These are phyloP conservation scores for Menidia beryllina DNA, from an alignment of 2,113 vertebrate species.

Conservation along the genomic window DNA sequence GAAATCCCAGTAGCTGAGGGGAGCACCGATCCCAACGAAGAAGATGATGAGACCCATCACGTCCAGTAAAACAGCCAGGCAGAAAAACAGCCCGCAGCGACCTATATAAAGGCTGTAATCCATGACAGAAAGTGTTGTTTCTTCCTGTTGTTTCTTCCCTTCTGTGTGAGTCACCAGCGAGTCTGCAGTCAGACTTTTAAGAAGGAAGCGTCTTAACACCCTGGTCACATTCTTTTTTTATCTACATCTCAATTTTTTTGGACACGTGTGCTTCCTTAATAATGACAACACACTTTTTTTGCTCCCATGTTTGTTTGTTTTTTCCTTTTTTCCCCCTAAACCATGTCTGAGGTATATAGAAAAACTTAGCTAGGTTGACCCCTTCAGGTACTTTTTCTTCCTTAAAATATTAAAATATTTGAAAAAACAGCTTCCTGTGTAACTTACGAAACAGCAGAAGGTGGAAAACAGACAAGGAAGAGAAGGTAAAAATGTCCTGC, in stretches of 20 bases:
- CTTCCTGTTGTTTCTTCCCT: background rate
- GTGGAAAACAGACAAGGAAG: slow-evolving; percentile 13
- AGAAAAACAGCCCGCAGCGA: slow-evolving; percentile 72
- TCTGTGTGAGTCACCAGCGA: background rate
- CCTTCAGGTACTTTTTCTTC: too few relatives aligned
- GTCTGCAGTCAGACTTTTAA: slow-evolving; percentile 18
- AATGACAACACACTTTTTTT: slow-evolving; percentile 17
- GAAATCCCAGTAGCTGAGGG: slow-evolving; percentile 85
- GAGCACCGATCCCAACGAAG: slow-evolving; percentile 80
- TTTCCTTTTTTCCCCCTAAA: too few relatives aligned
- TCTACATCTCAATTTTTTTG: slow-evolving; percentile 42
- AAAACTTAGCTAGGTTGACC: background rate
- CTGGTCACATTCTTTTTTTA: slow-evolving; percentile 44
- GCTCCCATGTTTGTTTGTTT: too few relatives aligned
- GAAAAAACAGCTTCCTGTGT: background rate
- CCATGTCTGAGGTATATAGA: background rate
- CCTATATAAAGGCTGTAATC: slow-evolving; percentile 63
- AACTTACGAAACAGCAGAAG: background rate
- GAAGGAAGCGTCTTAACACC: slow-evolving; percentile 38
- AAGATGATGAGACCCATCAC: slow-evolving; percentile 80
- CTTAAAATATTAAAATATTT: background rate
- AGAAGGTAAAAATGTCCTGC: background rate
- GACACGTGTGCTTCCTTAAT: slow-evolving; percentile 13
- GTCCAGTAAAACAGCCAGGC: slow-evolving; percentile 78
- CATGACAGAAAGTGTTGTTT: slow-evolving; percentile 40